These are phyloP conservation scores for Acleris cristana DNA, from an alignment of 2,888 invertebrate genomes.

Conservation along the genomic window DNA sequence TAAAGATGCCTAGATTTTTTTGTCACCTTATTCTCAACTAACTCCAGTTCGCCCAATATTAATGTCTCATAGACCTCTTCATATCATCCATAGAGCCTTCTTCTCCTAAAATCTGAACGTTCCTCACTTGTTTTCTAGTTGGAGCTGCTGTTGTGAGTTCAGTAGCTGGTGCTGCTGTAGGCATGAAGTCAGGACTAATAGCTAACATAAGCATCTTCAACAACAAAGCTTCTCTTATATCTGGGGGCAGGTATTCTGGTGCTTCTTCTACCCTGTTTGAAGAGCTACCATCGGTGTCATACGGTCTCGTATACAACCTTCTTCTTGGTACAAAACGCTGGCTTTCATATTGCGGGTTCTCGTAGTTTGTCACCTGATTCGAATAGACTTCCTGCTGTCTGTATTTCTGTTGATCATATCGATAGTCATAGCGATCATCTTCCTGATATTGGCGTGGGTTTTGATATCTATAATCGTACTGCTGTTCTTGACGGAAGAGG, in stretches of 20 bases:
- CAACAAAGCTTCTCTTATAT: conserved; percentile 88
- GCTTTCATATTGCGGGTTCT: conserved; percentile 73
- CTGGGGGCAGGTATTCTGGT: conserved; percentile 86
- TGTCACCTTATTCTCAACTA: neutral
- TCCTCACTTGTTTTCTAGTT: conserved; percentile 85
- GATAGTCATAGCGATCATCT: conserved; percentile 72
- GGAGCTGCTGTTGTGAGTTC: conserved; percentile 79
- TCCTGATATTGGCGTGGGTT: conserved; percentile 64
- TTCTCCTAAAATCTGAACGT: conserved; percentile 89
- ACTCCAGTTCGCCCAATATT: conserved; percentile 43
- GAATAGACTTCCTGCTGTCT: conserved; percentile 67
- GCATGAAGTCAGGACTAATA: conserved; percentile 85
- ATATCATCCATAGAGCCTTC: conserved; percentile 74
- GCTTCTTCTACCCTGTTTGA: conserved; percentile 75
- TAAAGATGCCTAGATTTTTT: too few species aligned
- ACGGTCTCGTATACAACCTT: conserved; percentile 65
- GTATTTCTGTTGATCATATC: conserved; percentile 67
- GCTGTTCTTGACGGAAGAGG: conserved; percentile 57
- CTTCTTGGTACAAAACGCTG: conserved; percentile 76
- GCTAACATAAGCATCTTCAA: conserved; percentile 89
- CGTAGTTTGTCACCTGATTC: conserved; percentile 66
- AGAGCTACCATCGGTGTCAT: conserved; percentile 69
- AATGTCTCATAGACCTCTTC: conserved; percentile 63
- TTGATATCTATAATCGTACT: conserved; percentile 61
- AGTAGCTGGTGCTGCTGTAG: conserved; percentile 70